phyloP scores from a whole-genome alignment of 2,888 invertebrate genomes.

The Brenthis daphne region DNA sequence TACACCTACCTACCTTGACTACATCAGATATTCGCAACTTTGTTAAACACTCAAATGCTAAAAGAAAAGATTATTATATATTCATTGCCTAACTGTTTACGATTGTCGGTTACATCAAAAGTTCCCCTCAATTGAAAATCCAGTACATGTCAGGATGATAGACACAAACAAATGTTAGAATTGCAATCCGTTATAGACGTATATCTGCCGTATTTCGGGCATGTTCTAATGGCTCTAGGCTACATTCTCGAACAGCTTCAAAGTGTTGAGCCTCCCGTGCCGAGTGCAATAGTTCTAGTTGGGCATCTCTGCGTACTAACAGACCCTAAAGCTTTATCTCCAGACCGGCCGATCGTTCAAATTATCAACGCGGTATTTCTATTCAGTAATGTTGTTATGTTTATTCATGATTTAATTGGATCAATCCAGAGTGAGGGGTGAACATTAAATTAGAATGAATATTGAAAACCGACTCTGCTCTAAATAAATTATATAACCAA shows the following conservation, averaged over 20 bases:
- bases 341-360: slow-evolving; percentile 52
- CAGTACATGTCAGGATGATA: slow-evolving; percentile 21
- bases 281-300: slow-evolving; percentile 64
- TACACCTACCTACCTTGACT: too few relatives aligned
- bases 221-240: slow-evolving; percentile 65
- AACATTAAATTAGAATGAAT: background rate
- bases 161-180: slow-evolving; percentile 49
- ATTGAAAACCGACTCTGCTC: too few relatives aligned
- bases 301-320: slow-evolving; percentile 64
- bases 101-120: slow-evolving; percentile 51
- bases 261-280: slow-evolving; percentile 55
- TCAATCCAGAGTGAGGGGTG: background rate
- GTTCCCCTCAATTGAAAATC: slow-evolving; percentile 21
- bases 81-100: slow-evolving; percentile 49
- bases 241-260: slow-evolving; percentile 64
- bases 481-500: too few relatives aligned
- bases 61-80: too few relatives aligned
- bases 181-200: slow-evolving; percentile 43
- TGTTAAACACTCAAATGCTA: too few relatives aligned
- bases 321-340: slow-evolving; percentile 54
- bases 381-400: slow-evolving; percentile 58
- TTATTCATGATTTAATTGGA: slow-evolving; percentile 57
- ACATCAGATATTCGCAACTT: too few relatives aligned
- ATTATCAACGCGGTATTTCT: slow-evolving; percentile 60
- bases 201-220: slow-evolving; percentile 63